Base-by-base conservation (phyloP, 1,140 invertebrate species). In the Calosoma granatense region DNA sequence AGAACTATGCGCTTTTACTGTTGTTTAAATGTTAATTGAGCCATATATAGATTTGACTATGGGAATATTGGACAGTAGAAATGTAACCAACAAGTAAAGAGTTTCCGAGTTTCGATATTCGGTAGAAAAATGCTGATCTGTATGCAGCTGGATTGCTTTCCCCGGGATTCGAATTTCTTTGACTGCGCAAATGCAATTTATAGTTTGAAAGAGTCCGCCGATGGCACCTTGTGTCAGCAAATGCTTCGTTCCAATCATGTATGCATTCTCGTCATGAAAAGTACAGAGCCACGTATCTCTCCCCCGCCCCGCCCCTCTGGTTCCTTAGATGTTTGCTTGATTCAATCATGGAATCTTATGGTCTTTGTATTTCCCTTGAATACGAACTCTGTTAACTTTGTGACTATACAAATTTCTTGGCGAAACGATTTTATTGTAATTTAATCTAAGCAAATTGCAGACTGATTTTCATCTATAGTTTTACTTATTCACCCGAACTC, bases 211-310 rank as follows among this genome's bases (percentile, higher is more conserved):
- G 41, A 47, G 41, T 47, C 41, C 15, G 15, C 41, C 41, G 17
- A 47, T 47, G 17, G 6, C 41, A 47, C 41, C 41, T 47, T 47
- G 41, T 47, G 41, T 47, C 41, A 47, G 41, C 41, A 47, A 47
- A 47, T 47, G 17, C 41, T 47, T 3, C 41, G 41, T 36, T 17
- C 41, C 41, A 47, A 47, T 47, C 41, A 47, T 47, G 41, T 47
- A 47, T 47, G 41, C 41, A 47, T 47, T 47, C 41, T 17, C 41
- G 9, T 47, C 41, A 47, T 12, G 41, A 9, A 47, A 47, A 12
- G 41, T 47, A 47, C 41, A 47, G 17, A 17, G 9, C 9, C 41
- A 47, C 41, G 41, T 47, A 47, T n/a, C n/a, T n/a, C n/a, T n/a
- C n/a, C n/a, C 15, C 9, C 17, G 17, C 41, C 26, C n/a, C 6